Evolutionary conservation across 2,888 invertebrate species (phyloP), one percentile per base, ranked within the genome.

Genomic region (Synergus gifuensis): DNA sequence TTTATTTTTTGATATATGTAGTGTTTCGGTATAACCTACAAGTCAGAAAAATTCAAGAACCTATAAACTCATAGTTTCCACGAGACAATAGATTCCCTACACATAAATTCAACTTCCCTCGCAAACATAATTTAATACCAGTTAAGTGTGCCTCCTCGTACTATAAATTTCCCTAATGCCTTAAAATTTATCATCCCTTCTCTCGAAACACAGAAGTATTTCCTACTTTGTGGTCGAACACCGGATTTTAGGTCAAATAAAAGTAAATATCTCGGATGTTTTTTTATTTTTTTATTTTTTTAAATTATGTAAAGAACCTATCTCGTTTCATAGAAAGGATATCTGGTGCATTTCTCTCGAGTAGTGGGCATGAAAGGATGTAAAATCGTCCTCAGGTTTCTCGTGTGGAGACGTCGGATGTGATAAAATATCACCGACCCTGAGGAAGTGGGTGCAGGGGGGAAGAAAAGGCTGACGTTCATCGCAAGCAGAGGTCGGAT

Each of bases 371-470:
- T 54, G 54, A 73, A 73, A 73, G 76, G 60, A 76, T 76, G 76
- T 76, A 62, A 76, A 62, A 76, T 62, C 62, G 76, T 60, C 60
- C 60, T 62, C 42, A 60, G 42, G 60, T 46, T 76, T 60, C 76
- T 62, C 62, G 62, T 46, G 63, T 46, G 62, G 76, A 60, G 62
- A 76, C 46, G 76, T 60, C 76, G 62, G 63, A 63, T 62, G 76
- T 62, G 63, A 76, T 76, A 76, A 76, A 63, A 76, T 76, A 63
- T 76, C 60, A 63, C 63, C 60, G 42, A 36, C 18, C 54, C 73
- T n/a, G 28, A 54, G 54, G 73, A 54, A 54, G 73, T 73, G 54
- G 54, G 18, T 73, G 73, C 12, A 7, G 46, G 28, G 9, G 54
- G 54, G 36, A 16, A 73, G 73, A 73, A 54, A 73, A 58, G 73